These are phyloP conservation scores for Augochlora pura DNA, from an alignment of 1,140 invertebrate species.

Conservation along the genomic window DNA sequence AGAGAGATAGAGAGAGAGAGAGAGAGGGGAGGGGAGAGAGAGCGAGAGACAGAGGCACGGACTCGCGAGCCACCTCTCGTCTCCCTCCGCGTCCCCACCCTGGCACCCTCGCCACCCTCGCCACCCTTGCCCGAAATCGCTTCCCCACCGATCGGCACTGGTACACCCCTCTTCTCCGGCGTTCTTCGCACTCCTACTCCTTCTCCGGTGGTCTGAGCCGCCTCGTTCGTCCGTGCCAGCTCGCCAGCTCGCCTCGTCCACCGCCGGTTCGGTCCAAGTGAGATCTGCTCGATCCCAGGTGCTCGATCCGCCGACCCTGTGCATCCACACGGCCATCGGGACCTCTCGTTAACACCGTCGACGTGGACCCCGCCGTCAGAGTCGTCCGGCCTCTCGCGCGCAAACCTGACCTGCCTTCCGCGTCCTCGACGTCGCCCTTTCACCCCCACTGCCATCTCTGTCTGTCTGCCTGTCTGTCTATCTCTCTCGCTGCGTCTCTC, in stretches of 20 bases:
- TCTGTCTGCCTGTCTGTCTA: not conserved
- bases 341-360: too few relatives aligned
- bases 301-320: too few relatives aligned
- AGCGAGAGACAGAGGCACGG: constrained; percentile 42
- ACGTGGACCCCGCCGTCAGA: too few relatives aligned
- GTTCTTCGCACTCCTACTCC: constrained; percentile 43
- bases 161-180: constrained; percentile 22
- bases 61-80: constrained; percentile 42
- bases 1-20: constrained; percentile 37
- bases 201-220: constrained; percentile 58
- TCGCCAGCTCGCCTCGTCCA: not conserved
- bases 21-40: constrained; percentile 27
- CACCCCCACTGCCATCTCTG: not conserved
- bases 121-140: constrained; percentile 34
- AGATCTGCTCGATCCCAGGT: too few relatives aligned
- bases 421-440: not conserved
- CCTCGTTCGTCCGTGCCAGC: constrained; percentile 34
- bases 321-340: too few relatives aligned
- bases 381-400: too few relatives aligned
- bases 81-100: constrained; percentile 35
- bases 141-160: not conserved
- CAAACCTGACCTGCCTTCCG: constrained; percentile 3
- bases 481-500: not conserved
- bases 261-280: too few relatives aligned
- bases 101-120: constrained; percentile 10